Base-by-base conservation (phyloP, 2,888 invertebrate genomes). In the Torymus auratus region DNA sequence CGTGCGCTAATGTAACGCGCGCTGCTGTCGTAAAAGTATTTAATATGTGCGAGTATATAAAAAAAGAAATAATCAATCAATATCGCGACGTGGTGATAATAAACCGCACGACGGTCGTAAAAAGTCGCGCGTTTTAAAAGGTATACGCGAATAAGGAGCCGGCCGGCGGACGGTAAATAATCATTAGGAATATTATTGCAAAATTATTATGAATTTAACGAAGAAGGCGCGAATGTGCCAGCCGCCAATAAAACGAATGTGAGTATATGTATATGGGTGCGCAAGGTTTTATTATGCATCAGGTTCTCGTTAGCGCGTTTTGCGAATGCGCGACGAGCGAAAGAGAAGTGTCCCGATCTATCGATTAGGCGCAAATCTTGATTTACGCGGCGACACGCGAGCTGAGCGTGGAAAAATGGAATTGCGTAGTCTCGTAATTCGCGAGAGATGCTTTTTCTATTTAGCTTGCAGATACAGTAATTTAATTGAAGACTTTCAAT, bases 141-240 rank as follows among this genome's bases (percentile, higher is more conserved):
- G 20, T 15, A 20, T n/a, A 7, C 4, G 62, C 53, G 12, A 10
- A 58, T 55, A 58, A 50, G 15, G 65, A 58, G 52, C 13, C 14
- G 10, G 50, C 15, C 14, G 15, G 13, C 14, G 5, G 13, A n/a
- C 15, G 23, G 67, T 73, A 78, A 78, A 68, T 73, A 68, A 73
- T 53, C n/a, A 68, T 68, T 68, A 73, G 17, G 11, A 20, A 20
- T 17, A 53, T 65, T 17, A 53, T 65, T 65, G 20, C 52, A 70
- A 77, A 77, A 77, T 77, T 77, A 70, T 52, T 77, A 70, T 52
- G 67, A 72, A 50, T 72, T 60, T 62, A 76, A 75, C 23, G 14
- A 1, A 4, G 20, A 20, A 2, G n/a, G 28, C 20, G 15, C 60
- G 10, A n/a, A 15, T 5, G 58, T 62, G 69, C n/a, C 17, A 69